Conservation (phyloP, 1,140 invertebrate species). For the Neodiprion lecontei region DNA sequence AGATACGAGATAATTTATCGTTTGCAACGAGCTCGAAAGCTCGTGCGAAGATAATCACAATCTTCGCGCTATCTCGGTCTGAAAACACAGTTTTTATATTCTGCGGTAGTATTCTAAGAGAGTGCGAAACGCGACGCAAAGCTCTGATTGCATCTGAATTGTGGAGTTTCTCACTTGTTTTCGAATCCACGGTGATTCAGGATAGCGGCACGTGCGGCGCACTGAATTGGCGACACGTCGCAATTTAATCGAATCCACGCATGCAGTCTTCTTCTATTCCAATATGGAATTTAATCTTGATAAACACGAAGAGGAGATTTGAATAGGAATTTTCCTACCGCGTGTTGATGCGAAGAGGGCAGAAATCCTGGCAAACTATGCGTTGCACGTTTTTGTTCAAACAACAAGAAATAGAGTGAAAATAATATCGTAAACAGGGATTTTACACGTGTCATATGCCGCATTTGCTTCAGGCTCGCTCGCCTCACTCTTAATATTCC, state of each 20-base stretch:
- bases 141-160: too few relatives aligned
- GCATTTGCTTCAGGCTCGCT: too few relatives aligned
- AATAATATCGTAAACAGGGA: not conserved
- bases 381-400: not conserved
- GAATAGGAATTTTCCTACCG: not conserved
- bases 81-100: too few relatives aligned
- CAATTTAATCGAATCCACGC: not conserved
- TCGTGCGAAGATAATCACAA: too few relatives aligned
- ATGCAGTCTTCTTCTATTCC: not conserved
- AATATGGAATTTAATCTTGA: not conserved
- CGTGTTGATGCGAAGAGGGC: not conserved
- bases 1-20: too few relatives aligned
- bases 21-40: too few relatives aligned
- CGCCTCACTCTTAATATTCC: slow-evolving; percentile 18
- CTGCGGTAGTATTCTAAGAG: too few relatives aligned
- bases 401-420: slow-evolving; percentile 5
- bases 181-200: slow-evolving; percentile 2
- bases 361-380: not conserved
- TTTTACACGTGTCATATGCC: not conserved
- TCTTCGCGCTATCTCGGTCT: too few relatives aligned
- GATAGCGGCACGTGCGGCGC: not conserved
- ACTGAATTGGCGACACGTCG: not conserved
- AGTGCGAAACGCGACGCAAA: too few relatives aligned
- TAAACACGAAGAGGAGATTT: not conserved
- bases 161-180: not conserved